A percentile compares a stretch with the other conserved stretches of the same genome.
Evolutionary conservation across 2,888 invertebrate species (phyloP).

Genomic region (Bugulina stolonifera): DNA sequence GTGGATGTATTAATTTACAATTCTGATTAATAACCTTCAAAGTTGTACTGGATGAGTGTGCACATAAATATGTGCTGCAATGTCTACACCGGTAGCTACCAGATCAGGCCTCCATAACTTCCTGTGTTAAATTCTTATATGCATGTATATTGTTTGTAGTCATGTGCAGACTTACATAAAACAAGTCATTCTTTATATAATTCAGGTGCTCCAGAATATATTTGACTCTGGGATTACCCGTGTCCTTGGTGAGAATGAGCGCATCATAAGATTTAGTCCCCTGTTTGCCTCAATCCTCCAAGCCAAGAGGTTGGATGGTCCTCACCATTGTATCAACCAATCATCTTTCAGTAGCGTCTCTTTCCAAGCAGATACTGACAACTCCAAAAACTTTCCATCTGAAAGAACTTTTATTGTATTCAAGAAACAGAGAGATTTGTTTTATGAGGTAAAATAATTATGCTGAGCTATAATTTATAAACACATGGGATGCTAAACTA

Average conservation of each 20-base stretch:
- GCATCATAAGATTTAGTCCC: background rate
- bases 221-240: background rate
- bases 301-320: background rate
- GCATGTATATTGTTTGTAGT: too few relatives aligned
- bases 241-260: background rate
- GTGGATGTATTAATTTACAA: too few relatives aligned
- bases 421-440: slow-evolving; percentile 62
- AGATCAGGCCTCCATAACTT: too few relatives aligned
- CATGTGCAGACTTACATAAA: too few relatives aligned
- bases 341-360: slow-evolving; percentile 63
- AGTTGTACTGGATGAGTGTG: too few relatives aligned
- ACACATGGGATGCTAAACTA: too few relatives aligned
- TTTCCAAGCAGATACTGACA: slow-evolving; percentile 80
- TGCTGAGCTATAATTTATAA: too few relatives aligned
- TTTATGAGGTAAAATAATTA: background rate
- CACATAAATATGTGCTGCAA: too few relatives aligned
- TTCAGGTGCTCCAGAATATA: background rate
- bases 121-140: too few relatives aligned
- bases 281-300: background rate
- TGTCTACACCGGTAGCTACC: too few relatives aligned
- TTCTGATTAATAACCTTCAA: too few relatives aligned
- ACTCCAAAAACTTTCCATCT: slow-evolving; percentile 71
- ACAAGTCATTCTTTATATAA: background rate
- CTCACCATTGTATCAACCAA: background rate
- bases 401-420: slow-evolving; percentile 69